Percentiles rank a stretch among this genome's conserved stretches.
Conservation (phyloP, 2,797 vertebrate species). For the Cossypha niveicapilla region DNA sequence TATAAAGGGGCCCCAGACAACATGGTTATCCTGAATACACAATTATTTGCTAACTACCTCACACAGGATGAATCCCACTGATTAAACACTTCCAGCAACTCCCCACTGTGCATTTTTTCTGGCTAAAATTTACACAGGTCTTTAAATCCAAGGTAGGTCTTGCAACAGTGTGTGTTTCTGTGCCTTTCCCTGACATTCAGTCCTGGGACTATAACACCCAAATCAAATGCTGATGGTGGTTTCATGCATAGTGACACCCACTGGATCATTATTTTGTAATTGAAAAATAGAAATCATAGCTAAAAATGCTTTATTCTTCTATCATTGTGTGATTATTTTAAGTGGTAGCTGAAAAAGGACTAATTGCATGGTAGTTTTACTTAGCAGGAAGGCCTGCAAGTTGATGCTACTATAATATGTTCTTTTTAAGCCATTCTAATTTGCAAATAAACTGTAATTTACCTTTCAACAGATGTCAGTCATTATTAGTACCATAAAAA, state of each 20-base stretch:
- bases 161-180: neutral
- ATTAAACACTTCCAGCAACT: neutral
- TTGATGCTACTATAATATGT: neutral
- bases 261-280: neutral
- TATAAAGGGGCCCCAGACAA: neutral
- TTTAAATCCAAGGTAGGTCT: neutral
- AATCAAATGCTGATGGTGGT: neutral
- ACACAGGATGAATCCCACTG: neutral
- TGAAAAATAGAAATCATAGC: neutral
- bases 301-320: neutral
- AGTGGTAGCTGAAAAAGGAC: neutral
- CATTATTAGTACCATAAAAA: conserved; percentile 23
- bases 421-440: neutral
- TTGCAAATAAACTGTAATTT: conserved; percentile 52
- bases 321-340: neutral
- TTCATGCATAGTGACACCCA: neutral
- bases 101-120: neutral
- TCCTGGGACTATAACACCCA: neutral
- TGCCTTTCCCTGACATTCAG: neutral
- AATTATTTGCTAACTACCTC: neutral
- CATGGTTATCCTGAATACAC: neutral
- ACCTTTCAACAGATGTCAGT: conserved; percentile 19
- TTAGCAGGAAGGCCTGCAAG: neutral
- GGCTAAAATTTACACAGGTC: neutral
- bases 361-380: conserved; percentile 24